Evolutionary conservation across 2,888 invertebrate species (phyloP).

Genomic region (Eurytoma californica): DNA sequence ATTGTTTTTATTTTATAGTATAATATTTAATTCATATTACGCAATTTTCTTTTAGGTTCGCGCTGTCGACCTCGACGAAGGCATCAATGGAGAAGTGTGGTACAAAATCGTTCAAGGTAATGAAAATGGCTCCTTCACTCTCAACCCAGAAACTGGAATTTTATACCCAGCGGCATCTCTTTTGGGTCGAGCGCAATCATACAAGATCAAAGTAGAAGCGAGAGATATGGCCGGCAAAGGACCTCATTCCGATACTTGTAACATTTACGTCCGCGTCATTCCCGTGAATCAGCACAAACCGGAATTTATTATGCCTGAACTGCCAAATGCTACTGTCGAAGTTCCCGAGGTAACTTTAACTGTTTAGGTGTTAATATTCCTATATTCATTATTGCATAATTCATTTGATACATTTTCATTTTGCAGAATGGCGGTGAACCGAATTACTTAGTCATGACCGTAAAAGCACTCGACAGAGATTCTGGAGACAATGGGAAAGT

Average conservation of each 20-base stretch:
- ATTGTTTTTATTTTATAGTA: not conserved
- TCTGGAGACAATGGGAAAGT: slow-evolving; percentile 89
- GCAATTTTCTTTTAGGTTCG: slow-evolving; percentile 75
- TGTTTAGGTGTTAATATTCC: not conserved
- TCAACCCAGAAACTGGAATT: slow-evolving; percentile 87
- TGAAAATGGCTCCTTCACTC: slow-evolving; percentile 82
- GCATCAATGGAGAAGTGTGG: slow-evolving; percentile 84
- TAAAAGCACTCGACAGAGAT: slow-evolving; percentile 89
- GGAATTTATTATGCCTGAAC: slow-evolving; percentile 85
- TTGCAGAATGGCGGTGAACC: slow-evolving; percentile 84
- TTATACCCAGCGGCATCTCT: slow-evolving; percentile 87
- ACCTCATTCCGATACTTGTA: slow-evolving; percentile 81
- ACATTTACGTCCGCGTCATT: slow-evolving; percentile 85
- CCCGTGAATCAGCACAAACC: slow-evolving; percentile 91
- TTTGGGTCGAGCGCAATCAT: slow-evolving; percentile 79
- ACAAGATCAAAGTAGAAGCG: slow-evolving; percentile 83
- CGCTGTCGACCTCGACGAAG: slow-evolving; percentile 89
- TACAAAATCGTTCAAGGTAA: slow-evolving; percentile 85
- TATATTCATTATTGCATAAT: not conserved
- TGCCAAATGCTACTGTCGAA: slow-evolving; percentile 85
- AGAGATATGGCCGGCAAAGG: slow-evolving; percentile 84
- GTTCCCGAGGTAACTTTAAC: slow-evolving; percentile 83
- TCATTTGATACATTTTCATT: slow-evolving; percentile 23
- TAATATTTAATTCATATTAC: not conserved
- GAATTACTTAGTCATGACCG: slow-evolving; percentile 86